phyloP scores from a whole-genome alignment of 2,797 vertebrate genomes.

The Acanthurus leucopareius region DNA sequence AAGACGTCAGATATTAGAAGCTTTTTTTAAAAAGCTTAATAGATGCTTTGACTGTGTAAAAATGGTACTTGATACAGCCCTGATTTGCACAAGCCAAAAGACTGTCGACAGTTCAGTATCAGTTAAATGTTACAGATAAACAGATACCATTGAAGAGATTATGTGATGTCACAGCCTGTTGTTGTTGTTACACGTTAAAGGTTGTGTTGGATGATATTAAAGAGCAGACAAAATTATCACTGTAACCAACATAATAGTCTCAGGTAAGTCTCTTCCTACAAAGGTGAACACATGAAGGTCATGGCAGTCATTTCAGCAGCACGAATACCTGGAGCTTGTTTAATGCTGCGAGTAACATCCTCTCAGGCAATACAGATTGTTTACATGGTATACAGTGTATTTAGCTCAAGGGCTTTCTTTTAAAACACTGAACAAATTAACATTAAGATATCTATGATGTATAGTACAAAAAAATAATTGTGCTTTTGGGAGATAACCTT shows the following conservation, averaged over 20 bases:
- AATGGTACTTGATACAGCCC: too few relatives aligned
- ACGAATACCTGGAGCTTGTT: not conserved
- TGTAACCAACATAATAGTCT: too few relatives aligned
- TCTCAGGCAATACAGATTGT: not conserved
- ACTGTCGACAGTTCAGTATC: not conserved
- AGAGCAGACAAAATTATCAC: not conserved
- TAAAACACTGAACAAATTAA: not conserved
- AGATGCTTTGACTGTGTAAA: too few relatives aligned
- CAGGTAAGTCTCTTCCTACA: not conserved
- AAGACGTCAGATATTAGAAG: too few relatives aligned
- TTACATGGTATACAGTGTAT: not conserved
- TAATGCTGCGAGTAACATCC: not conserved
- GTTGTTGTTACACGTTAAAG: not conserved
- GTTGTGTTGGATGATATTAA: not conserved
- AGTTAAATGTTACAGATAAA: not conserved
- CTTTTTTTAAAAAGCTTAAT: too few relatives aligned
- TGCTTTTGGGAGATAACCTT: not conserved
- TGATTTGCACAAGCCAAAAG: not conserved
- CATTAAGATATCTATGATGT: not conserved
- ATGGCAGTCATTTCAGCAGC: not conserved
- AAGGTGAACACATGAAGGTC: conserved; percentile 16
- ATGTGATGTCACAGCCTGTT: not conserved
- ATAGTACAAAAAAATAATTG: not conserved
- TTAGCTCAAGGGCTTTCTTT: not conserved
- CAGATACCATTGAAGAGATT: not conserved